phyloP scores from a whole-genome alignment of 2,797 vertebrate species.

The Spinibarbus caldwelli region DNA sequence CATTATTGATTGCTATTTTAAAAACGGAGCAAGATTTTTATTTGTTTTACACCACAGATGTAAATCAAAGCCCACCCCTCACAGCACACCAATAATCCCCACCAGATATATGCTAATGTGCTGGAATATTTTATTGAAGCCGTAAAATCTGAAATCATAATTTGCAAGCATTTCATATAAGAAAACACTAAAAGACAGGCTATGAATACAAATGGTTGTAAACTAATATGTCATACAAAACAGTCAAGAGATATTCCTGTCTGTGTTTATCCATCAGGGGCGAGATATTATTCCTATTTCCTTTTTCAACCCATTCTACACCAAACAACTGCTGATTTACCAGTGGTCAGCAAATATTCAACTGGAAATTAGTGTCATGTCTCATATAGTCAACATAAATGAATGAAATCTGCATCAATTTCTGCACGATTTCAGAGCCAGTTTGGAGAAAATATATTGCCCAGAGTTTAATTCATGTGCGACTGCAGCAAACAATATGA shows the following conservation, averaged over 20 bases:
- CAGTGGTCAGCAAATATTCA: not conserved
- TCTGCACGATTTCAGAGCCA: not conserved
- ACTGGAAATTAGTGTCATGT: not conserved
- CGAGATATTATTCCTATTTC: not conserved
- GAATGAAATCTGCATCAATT: not conserved
- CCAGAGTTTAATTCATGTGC: conserved; percentile 9
- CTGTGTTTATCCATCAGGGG: conserved; percentile 14
- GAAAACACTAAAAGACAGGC: conserved; percentile 75
- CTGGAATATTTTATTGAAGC: conserved; percentile 81
- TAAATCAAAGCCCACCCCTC: conserved; percentile 77
- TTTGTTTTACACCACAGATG: conserved; percentile 75
- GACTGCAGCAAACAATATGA: conserved; percentile 5
- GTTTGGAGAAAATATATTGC: conserved; percentile 6
- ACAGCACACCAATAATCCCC: conserved; percentile 73
- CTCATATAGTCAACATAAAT: conserved; percentile 9
- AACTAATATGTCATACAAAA: conserved; percentile 64
- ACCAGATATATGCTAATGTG: conserved; percentile 78
- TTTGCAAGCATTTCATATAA: conserved; percentile 78
- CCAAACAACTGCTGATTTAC: conserved; percentile 6
- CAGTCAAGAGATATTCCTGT: conserved; percentile 37
- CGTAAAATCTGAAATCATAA: conserved; percentile 83
- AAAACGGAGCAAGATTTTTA: conserved; percentile 70
- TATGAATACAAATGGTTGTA: conserved; percentile 79
- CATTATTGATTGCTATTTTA: conserved; percentile 78
- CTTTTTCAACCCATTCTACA: not conserved